These are phyloP conservation scores for Tetragnatha versicolor DNA, from an alignment of 1,140 invertebrate genomes.

Conservation along the genomic window DNA sequence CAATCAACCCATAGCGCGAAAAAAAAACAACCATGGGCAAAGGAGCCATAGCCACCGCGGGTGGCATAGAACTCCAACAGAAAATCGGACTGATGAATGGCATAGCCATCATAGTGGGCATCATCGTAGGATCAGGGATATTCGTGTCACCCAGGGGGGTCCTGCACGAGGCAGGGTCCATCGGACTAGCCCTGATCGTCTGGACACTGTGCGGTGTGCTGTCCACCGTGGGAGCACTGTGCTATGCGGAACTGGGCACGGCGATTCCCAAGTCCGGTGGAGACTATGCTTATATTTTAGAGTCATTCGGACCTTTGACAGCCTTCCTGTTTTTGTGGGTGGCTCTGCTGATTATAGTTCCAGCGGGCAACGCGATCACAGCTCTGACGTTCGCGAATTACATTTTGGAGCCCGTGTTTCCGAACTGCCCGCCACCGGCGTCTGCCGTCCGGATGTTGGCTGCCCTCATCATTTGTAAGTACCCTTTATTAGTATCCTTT, in stretches of 20 bases:
- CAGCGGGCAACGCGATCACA: conserved; percentile 90
- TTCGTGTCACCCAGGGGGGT: conserved; percentile 67
- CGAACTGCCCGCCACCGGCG: conserved; percentile 74
- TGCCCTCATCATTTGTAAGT: conserved; percentile 80
- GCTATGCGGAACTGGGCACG: conserved; percentile 96
- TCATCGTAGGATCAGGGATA: conserved; percentile 85
- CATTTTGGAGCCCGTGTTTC: conserved; percentile 68
- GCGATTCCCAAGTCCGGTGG: conserved; percentile 85
- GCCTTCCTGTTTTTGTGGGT: conserved; percentile 76
- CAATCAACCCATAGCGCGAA: too few relatives aligned
- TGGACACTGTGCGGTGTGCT: conserved; percentile 68
- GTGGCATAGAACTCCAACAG: conserved; percentile 23
- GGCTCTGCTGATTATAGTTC: conserved; percentile 73
- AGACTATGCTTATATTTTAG: conserved; percentile 91
- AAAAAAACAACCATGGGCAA: background rate
- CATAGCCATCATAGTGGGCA: conserved; percentile 82
- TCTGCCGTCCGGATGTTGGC: conserved; percentile 72
- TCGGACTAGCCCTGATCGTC: conserved; percentile 61
- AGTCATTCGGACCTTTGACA: conserved; percentile 47
- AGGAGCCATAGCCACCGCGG: background rate
- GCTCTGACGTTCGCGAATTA: conserved; percentile 65
- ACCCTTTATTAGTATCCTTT: background rate
- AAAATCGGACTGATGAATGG: conserved; percentile 80
- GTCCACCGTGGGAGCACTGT: conserved; percentile 89
- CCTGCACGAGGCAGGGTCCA: conserved; percentile 62